phyloP scores from a whole-genome alignment of 1,140 invertebrate species.

The Brachionus asplanchnoidis region DNA sequence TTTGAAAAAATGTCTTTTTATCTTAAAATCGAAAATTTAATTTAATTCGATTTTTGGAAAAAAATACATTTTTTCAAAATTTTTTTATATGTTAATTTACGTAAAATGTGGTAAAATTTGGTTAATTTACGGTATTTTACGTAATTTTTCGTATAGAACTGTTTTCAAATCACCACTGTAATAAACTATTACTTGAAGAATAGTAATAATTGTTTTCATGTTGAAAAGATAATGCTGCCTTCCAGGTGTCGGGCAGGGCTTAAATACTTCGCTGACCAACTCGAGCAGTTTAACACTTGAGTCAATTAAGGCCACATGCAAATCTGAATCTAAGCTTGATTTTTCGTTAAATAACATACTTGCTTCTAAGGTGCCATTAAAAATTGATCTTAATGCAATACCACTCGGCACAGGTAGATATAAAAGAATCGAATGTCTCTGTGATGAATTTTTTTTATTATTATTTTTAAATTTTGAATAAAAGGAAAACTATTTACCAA shows the following conservation, averaged over 20 bases:
- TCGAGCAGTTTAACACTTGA: slow-evolving; percentile 52
- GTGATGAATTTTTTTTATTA: neutral
- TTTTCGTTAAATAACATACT: slow-evolving; percentile 51
- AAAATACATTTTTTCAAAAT: no score
- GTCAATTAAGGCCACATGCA: slow-evolving; percentile 52
- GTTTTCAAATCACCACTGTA: no score
- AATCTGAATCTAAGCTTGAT: slow-evolving; percentile 52
- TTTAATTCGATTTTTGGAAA: no score
- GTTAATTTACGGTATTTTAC: no score
- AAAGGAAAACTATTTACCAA: slow-evolving; percentile 46
- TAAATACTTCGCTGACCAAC: slow-evolving; percentile 50
- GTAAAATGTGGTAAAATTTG: no score
- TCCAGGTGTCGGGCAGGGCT: slow-evolving; percentile 51
- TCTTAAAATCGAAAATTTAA: no score
- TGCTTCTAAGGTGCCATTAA: slow-evolving; percentile 45
- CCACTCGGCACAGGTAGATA: slow-evolving; percentile 50
- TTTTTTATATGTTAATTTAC: no score
- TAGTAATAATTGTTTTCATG: slow-evolving; percentile 53
- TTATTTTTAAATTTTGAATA: slow-evolving; percentile 14
- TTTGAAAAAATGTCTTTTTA: no score
- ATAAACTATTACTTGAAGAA: slow-evolving; percentile 51
- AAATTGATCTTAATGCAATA: slow-evolving; percentile 49
- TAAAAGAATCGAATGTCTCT: slow-evolving; percentile 57
- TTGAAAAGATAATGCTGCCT: slow-evolving; percentile 55
- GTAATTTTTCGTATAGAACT: no score